Evolutionary conservation across 2,113 vertebrate species (phyloP).

Genomic region (Orcinus orca): DNA sequence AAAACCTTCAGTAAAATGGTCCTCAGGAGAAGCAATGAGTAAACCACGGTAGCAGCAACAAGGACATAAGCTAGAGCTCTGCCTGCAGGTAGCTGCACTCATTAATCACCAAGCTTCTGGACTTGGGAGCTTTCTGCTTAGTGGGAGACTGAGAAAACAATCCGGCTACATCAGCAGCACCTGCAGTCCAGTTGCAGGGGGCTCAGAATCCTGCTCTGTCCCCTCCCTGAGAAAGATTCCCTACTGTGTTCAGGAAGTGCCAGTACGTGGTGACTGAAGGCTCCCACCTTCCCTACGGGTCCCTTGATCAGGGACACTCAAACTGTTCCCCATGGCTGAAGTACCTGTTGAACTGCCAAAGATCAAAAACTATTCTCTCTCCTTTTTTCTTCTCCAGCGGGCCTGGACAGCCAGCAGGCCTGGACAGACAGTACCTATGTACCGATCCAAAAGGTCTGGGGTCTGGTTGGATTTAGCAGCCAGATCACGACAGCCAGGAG

Average conservation of each 20-base stretch:
- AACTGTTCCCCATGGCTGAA: background rate
- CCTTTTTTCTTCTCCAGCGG: background rate
- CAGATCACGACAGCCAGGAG: background rate
- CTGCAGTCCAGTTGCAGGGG: background rate
- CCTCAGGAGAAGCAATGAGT: background rate
- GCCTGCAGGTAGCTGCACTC: background rate
- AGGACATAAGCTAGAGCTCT: background rate
- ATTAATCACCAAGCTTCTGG: background rate
- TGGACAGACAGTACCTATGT: background rate
- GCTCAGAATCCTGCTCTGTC: background rate
- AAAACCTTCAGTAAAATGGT: background rate
- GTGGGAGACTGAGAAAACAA: background rate
- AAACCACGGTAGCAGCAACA: background rate
- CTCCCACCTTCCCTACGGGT: background rate
- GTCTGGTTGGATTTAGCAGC: background rate
- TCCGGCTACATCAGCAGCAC: background rate
- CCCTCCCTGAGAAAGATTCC: background rate
- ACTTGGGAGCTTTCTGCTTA: background rate
- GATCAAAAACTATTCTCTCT: background rate
- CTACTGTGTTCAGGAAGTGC: background rate
- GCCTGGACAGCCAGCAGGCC: background rate
- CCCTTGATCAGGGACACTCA: background rate
- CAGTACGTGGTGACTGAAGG: background rate
- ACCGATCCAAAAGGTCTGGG: background rate
- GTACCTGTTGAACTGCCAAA: background rate